phyloP scores from a whole-genome alignment of 2,888 invertebrate genomes.

The Parapristionchus giblindavisi region DNA sequence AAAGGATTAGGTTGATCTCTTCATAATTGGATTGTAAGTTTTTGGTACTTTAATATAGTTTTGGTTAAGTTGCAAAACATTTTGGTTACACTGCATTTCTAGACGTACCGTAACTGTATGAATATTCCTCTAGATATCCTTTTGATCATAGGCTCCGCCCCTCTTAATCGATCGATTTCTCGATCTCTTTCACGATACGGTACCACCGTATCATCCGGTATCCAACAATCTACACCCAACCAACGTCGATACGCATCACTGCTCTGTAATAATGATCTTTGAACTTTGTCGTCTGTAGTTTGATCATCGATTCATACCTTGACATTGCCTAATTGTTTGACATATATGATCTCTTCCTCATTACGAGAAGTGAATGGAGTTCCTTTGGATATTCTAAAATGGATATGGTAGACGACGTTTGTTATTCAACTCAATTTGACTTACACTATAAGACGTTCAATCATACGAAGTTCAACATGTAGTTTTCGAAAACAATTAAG shows the following conservation, averaged over 20 bases:
- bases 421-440: not conserved
- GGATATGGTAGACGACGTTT: not conserved
- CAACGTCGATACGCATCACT: constrained; percentile 36
- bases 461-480: constrained; percentile 34
- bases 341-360: constrained; percentile 31
- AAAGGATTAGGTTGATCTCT: not conserved
- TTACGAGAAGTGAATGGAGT: constrained; percentile 1
- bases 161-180: not conserved
- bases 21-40: not conserved
- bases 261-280: constrained; percentile 2
- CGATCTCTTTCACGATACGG: constrained; percentile 7
- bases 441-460: constrained; percentile 35
- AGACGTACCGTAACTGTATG: constrained; percentile 17
- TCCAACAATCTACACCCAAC: constrained; percentile 37
- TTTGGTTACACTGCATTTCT: not conserved
- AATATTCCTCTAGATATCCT: constrained; percentile 28
- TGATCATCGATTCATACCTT: constrained; percentile 18
- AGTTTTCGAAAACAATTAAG: constrained; percentile 45
- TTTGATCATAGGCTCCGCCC: not conserved
- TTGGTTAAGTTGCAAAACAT: not conserved
- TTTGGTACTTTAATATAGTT: not conserved
- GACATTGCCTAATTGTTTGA: constrained; percentile 4
- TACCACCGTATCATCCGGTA: constrained; percentile 25
- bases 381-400: constrained; percentile 25
- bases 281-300: not conserved